phyloP scores from a whole-genome alignment of 2,113 vertebrate species.

The Ginglymostoma cirratum region DNA sequence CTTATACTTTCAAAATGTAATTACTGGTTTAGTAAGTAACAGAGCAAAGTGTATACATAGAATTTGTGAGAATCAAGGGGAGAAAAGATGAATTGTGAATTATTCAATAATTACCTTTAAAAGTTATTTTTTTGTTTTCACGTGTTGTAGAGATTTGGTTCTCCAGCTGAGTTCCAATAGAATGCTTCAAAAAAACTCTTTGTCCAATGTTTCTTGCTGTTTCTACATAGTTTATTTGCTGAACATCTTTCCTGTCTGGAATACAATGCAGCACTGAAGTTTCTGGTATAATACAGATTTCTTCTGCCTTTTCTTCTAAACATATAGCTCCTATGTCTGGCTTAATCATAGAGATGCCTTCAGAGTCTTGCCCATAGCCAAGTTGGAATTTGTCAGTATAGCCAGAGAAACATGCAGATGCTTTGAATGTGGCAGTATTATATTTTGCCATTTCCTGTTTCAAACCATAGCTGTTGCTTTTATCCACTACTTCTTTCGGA shows the following conservation, averaged over 20 bases:
- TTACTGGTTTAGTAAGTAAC: neutral
- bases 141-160: neutral
- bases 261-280: neutral
- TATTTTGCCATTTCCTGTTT: neutral
- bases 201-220: neutral
- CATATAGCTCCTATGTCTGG: neutral
- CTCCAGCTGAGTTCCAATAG: neutral
- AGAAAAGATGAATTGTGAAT: neutral
- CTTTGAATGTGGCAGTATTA: neutral
- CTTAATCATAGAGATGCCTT: neutral
- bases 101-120: slow-evolving; percentile 29
- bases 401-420: neutral
- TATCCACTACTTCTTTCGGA: neutral
- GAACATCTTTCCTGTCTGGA: neutral
- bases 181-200: neutral
- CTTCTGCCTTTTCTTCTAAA: neutral
- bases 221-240: neutral
- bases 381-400: neutral
- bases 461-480: neutral
- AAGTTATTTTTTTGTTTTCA: neutral
- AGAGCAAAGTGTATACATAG: neutral
- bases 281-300: neutral
- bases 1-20: neutral
- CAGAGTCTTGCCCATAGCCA: neutral
- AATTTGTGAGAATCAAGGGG: neutral